Evolutionary conservation across 2,888 invertebrate species (phyloP), one percentile per base, ranked within the genome.

Genomic region (Drosophila vallismaia): DNA sequence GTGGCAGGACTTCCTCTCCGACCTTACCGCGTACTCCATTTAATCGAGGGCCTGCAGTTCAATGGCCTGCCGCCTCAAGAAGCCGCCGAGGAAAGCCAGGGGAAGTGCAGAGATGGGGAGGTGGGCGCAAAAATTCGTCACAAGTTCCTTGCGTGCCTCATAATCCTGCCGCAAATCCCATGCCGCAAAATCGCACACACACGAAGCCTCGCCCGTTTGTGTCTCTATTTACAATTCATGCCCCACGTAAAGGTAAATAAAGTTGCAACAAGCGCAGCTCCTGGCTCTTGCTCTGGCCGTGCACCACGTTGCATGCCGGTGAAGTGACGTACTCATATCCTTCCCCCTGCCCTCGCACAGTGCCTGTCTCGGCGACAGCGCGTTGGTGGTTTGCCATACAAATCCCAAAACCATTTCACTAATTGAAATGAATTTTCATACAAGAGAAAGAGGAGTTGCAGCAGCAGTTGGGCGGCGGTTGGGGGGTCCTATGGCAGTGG

Each of bases 341-440:
- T 24, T 5, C 42, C 46, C 44, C 10, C 33, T 10, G 33, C 33
- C 33, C 10, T 19, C 19, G 19, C 33, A 4, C 33, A 10, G n/a
- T 24, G 8, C 44, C 14, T 40, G 12, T 40, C 55, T 38, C 26
- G 28, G 49, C 48, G 42, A 45, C 29, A 24, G 54, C 69, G 72
- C 72, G 73, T 28, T 68, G 75, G 56, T 66, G 71, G 66, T 71
- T 73, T 72, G 80, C 76, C 74, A 79, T 84, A 87, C 74, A 87
- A 87, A 87, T 80, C 87, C 79, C 80, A 84, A 84, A 86, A 88
- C 88, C 88, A 89, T 88, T 77, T 82, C 82, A 88, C 88, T 89
- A 89, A 89, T 89, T 89, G 88, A 89, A 89, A 89, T 89, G 88
- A 89, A 88, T 86, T 89, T 86, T 79, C 86, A 86, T 84, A 76